Percentiles rank a stretch among this genome's conserved stretches.
phyloP scores from a whole-genome alignment of 2,888 invertebrate species.

The Yponomeuta cagnagella region DNA sequence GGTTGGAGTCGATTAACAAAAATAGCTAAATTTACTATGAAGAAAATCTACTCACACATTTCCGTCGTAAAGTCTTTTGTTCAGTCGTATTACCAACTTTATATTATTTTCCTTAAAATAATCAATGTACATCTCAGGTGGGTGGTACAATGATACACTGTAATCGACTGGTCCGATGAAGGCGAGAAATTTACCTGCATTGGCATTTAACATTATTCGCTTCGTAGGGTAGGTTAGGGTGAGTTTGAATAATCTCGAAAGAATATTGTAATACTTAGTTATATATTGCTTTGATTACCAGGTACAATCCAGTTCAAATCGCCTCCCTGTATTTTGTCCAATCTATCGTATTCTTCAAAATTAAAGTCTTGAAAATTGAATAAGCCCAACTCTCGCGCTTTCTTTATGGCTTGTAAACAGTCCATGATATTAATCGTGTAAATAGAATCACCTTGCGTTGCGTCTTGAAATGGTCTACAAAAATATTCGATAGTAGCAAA shows the following conservation, averaged over 20 bases:
- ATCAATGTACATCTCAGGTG: conserved; percentile 88
- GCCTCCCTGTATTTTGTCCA: conserved; percentile 88
- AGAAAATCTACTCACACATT: conserved; percentile 66
- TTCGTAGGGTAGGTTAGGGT: background rate
- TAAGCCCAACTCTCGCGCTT: conserved; percentile 83
- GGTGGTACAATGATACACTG: conserved; percentile 70
- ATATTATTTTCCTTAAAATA: conserved; percentile 90
- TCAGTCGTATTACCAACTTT: conserved; percentile 87
- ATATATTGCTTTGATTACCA: conserved; percentile 57
- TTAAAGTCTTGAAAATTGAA: conserved; percentile 90
- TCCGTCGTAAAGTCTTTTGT: conserved; percentile 87
- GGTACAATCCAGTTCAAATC: conserved; percentile 94
- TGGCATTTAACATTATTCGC: conserved; percentile 20
- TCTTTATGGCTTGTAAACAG: conserved; percentile 79
- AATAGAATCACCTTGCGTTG: conserved; percentile 83
- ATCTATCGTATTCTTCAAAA: conserved; percentile 86
- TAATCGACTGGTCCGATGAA: conserved; percentile 87
- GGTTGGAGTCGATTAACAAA: background rate
- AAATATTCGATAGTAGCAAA: background rate
- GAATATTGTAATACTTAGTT: background rate
- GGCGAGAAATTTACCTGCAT: conserved; percentile 85
- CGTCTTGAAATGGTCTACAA: conserved; percentile 82
- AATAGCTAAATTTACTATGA: background rate
- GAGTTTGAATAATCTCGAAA: background rate
- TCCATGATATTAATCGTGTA: conserved; percentile 80